Evolutionary conservation across 2,888 invertebrate species (phyloP).

Genomic region (Latheticus oryzae): DNA sequence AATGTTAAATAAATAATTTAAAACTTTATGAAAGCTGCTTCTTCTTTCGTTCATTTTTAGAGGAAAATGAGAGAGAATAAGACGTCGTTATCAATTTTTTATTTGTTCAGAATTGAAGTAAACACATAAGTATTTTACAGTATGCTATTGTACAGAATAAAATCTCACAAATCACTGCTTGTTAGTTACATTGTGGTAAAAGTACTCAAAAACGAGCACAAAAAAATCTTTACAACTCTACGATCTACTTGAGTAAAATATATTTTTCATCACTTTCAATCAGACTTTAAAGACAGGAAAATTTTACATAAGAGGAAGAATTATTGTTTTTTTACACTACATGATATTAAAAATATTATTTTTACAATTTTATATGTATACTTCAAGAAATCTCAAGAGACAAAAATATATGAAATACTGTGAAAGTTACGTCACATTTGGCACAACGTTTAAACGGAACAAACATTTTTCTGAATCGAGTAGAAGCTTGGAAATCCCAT

Average conservation of each 20-base stretch:
- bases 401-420: conserved; percentile 11
- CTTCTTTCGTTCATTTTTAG: background rate
- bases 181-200: conserved; percentile 15
- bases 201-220: conserved; percentile 16
- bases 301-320: conserved; percentile 45
- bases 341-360: conserved; percentile 54
- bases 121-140: conserved; percentile 43
- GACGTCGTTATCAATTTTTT: conserved; percentile 31
- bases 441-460: conserved; percentile 35
- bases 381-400: conserved; percentile 14
- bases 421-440: conserved; percentile 39
- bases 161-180: conserved; percentile 33
- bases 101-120: conserved; percentile 42
- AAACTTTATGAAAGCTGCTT: conserved; percentile 42
- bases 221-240: conserved; percentile 35
- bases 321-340: conserved; percentile 42
- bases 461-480: conserved; percentile 7
- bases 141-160: conserved; percentile 44
- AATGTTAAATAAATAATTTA: conserved; percentile 62
- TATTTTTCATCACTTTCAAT: conserved; percentile 45
- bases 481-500: no score
- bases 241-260: conserved; percentile 40
- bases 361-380: conserved; percentile 45
- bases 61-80: conserved; percentile 1
- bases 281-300: conserved; percentile 51